phyloP scores from a whole-genome alignment of 2,113 vertebrate species.

The Promerops cafer region DNA sequence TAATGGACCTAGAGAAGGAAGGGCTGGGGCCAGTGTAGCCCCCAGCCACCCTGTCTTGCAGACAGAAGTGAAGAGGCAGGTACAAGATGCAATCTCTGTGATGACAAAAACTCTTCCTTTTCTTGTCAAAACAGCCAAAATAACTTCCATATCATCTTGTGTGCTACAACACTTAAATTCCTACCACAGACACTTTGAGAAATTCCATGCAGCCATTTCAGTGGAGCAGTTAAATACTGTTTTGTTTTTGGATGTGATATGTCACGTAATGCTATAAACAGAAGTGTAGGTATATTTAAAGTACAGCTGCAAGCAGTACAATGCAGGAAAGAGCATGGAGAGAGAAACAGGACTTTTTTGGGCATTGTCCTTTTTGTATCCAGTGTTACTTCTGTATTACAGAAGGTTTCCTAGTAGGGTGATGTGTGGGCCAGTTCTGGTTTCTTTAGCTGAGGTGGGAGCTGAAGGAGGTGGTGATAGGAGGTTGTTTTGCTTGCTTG shows the following conservation, averaged over 20 bases:
- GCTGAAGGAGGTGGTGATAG: rapidly evolving
- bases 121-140: background rate
- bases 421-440: background rate
- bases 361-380: background rate
- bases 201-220: background rate
- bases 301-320: background rate
- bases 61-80: background rate
- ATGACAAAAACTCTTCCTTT: background rate
- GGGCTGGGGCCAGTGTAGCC: background rate
- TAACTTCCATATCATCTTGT: background rate
- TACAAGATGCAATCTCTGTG: background rate
- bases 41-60: background rate
- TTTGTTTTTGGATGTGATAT: background rate
- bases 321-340: background rate
- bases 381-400: background rate
- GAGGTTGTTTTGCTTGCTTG: background rate
- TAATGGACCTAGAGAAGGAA: background rate
- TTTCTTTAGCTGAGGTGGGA: background rate
- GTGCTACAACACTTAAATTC: background rate
- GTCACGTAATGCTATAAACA: background rate
- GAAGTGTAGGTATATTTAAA: background rate
- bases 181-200: background rate
- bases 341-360: background rate
- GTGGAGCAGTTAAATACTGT: background rate
- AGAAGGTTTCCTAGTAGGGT: background rate